phyloP scores from a whole-genome alignment of 2,888 invertebrate genomes.

The Phortica magna region DNA sequence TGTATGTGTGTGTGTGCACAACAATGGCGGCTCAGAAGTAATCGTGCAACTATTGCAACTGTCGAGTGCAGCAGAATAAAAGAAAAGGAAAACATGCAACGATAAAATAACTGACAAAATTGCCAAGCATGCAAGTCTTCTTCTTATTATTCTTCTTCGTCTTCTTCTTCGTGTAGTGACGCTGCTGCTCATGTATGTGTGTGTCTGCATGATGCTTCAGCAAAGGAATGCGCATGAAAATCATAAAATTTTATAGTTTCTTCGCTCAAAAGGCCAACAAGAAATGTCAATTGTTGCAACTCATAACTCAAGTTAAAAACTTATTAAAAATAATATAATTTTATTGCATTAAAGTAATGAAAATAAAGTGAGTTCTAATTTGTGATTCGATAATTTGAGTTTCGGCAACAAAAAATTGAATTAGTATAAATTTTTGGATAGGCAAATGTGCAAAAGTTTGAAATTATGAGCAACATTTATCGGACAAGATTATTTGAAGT shows the following conservation, averaged over 20 bases:
- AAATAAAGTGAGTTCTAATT: too few species aligned
- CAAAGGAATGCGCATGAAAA: constrained; percentile 15
- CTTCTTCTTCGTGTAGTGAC: too few species aligned
- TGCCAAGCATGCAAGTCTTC: neutral
- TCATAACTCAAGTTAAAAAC: neutral
- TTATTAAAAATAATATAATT: neutral
- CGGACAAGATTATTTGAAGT: too few species aligned
- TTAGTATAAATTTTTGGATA: too few species aligned
- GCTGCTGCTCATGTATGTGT: too few species aligned
- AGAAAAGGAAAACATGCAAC: neutral
- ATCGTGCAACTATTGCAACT: neutral
- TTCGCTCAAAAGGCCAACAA: neutral
- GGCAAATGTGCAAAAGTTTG: too few species aligned
- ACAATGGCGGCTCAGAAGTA: constrained; percentile 19
- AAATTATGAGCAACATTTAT: too few species aligned
- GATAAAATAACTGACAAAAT: neutral
- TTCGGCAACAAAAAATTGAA: too few species aligned
- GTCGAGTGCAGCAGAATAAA: neutral
- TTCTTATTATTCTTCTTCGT: neutral
- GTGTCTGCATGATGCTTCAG: neutral
- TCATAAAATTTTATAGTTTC: neutral
- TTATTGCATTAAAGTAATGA: too few species aligned
- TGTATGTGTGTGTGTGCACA: constrained; percentile 17
- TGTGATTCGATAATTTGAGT: too few species aligned
- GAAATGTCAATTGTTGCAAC: neutral